These are phyloP conservation scores for Acleris literana DNA, from an alignment of 2,888 invertebrate species.

Conservation along the genomic window DNA sequence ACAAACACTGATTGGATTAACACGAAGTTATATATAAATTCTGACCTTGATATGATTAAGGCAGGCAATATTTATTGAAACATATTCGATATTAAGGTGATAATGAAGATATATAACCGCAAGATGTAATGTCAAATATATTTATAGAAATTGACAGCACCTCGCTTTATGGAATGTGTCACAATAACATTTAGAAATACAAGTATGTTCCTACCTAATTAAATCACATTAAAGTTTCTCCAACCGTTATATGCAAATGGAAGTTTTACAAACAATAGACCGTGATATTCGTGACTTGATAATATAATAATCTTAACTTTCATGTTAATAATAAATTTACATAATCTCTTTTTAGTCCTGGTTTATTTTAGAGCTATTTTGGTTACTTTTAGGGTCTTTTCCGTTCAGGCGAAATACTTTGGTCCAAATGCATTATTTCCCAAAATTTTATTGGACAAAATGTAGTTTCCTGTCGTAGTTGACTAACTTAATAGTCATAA, in stretches of 20 bases:
- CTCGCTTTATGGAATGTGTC: slow-evolving; percentile 12
- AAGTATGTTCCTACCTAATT: slow-evolving; percentile 11
- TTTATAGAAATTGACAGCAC: no score
- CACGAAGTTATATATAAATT: not conserved
- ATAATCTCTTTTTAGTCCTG: slow-evolving; percentile 20
- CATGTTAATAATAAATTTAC: slow-evolving; percentile 15
- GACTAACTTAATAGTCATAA: no score
- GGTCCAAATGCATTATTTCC: no score
- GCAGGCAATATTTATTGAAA: not conserved
- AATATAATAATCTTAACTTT: slow-evolving; percentile 34
- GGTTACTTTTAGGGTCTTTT: no score
- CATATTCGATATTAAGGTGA: no score
- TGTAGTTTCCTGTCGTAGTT: no score
- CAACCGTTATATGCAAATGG: slow-evolving; percentile 33
- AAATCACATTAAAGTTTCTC: slow-evolving; percentile 28
- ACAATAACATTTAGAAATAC: slow-evolving; percentile 17
- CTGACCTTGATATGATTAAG: not conserved
- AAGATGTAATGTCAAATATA: no score
- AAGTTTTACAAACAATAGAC: slow-evolving; percentile 40
- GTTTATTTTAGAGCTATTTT: no score
- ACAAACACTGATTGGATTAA: not conserved
- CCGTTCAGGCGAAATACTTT: no score
- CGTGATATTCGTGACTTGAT: slow-evolving; percentile 35
- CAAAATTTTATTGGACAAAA: no score
- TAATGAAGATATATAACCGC: no score